These are phyloP conservation scores for Dicycla oo DNA, from an alignment of 2,888 invertebrate genomes.

Conservation along the genomic window DNA sequence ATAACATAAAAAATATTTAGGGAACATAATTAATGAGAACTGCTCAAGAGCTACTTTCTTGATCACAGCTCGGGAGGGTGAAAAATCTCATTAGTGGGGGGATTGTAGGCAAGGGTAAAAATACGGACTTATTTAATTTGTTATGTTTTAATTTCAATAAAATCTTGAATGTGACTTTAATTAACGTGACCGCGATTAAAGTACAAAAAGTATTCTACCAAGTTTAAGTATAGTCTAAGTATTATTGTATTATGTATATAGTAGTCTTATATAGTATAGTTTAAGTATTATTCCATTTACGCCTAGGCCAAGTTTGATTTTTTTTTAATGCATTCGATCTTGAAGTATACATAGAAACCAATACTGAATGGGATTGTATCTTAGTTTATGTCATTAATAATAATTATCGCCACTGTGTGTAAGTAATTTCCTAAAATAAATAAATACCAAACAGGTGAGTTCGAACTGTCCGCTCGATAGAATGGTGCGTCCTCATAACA, in stretches of 20 bases:
- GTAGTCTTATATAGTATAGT: too few relatives aligned
- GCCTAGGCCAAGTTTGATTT: neutral
- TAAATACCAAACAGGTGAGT: neutral
- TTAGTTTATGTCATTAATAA: constrained; percentile 5
- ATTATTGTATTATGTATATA: too few relatives aligned
- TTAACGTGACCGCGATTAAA: neutral
- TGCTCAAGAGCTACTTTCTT: too few relatives aligned
- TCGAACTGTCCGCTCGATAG: neutral
- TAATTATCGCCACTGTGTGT: neutral
- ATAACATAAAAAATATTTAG: too few relatives aligned
- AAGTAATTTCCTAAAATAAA: neutral
- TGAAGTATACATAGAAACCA: too few relatives aligned
- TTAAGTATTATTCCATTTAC: neutral
- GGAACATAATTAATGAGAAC: too few relatives aligned
- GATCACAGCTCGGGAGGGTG: neutral
- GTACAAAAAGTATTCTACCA: too few relatives aligned
- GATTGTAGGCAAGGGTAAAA: neutral
- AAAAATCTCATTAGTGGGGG: neutral
- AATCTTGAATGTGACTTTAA: neutral
- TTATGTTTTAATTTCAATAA: neutral
- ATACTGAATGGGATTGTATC: neutral
- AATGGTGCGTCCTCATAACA: neutral
- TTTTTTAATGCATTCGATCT: neutral
- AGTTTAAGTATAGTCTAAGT: too few relatives aligned
- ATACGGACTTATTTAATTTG: neutral